Evolutionary conservation across 2,113 vertebrate genomes (phyloP).

Genomic region (Climacteris rufus): DNA sequence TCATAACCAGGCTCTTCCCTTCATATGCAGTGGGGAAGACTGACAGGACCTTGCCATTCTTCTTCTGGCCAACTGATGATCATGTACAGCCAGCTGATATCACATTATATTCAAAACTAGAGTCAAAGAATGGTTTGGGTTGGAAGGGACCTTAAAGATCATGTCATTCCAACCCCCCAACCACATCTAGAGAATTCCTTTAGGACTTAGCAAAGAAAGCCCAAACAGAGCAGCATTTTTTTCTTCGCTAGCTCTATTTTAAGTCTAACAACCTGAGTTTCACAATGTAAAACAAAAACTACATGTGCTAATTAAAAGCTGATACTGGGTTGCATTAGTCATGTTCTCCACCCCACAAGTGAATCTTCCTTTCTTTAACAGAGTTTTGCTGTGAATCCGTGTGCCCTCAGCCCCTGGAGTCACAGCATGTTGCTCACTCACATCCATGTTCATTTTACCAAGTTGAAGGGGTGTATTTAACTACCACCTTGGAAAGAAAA

Average conservation of each 20-base stretch:
- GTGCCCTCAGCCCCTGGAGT: neutral
- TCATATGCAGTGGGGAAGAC: neutral
- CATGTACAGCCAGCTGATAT: neutral
- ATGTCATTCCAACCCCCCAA: neutral
- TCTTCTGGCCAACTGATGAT: neutral
- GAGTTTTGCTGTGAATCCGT: neutral
- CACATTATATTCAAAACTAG: neutral
- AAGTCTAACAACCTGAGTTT: neutral
- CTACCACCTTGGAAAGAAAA: neutral
- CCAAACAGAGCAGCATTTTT: neutral
- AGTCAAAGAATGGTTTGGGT: neutral
- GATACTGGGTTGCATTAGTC: neutral
- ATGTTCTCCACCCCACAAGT: neutral
- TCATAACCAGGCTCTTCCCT: neutral
- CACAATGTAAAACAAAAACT: neutral
- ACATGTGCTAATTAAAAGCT: neutral
- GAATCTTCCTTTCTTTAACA: neutral
- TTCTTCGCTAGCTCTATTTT: neutral
- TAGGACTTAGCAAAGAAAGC: neutral
- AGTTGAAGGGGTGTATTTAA: neutral
- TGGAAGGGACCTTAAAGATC: neutral
- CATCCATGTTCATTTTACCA: neutral
- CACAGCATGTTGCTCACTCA: neutral
- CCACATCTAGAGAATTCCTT: neutral
- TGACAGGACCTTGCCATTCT: fast-evolving